Conservation (phyloP, 2,797 vertebrate genomes). For the Astyanax mexicanus region DNA sequence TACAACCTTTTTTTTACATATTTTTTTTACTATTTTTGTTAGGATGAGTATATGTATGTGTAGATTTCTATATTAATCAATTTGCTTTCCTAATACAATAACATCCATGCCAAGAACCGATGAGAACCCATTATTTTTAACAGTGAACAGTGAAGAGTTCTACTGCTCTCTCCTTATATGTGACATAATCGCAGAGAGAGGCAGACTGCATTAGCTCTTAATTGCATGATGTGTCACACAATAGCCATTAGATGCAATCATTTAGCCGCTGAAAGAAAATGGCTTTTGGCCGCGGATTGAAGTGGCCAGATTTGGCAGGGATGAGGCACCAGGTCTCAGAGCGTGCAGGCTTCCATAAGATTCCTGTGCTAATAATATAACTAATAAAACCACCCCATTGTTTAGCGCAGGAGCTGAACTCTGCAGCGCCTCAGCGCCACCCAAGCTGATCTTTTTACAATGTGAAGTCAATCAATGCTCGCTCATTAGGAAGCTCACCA, state of each 20-base stretch:
- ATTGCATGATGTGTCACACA: slow-evolving; percentile 79
- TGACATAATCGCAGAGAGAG: slow-evolving; percentile 78
- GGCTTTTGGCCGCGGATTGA: slow-evolving; percentile 72
- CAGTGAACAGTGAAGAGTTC: slow-evolving; percentile 52
- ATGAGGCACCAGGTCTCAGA: slow-evolving; percentile 70
- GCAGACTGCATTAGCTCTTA: slow-evolving; percentile 78
- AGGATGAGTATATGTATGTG: too few species aligned
- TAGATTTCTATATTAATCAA: background rate
- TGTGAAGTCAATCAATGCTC: slow-evolving; percentile 84
- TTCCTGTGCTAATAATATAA: slow-evolving; percentile 60
- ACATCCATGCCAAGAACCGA: background rate
- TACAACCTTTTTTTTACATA: too few species aligned
- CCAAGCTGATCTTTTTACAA: slow-evolving; percentile 64
- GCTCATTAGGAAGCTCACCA: slow-evolving; percentile 86
- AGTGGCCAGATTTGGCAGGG: slow-evolving; percentile 70
- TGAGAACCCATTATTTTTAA: background rate
- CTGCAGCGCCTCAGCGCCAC: slow-evolving; percentile 54
- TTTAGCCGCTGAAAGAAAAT: slow-evolving; percentile 79
- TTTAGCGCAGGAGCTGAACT: slow-evolving; percentile 54
- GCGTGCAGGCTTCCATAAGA: slow-evolving; percentile 69
- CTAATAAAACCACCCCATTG: slow-evolving; percentile 61
- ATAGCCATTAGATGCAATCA: slow-evolving; percentile 77
- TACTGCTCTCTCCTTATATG: slow-evolving; percentile 60
- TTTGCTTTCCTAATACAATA: background rate
- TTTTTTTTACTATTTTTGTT: too few species aligned